phyloP scores from a whole-genome alignment of 2,888 invertebrate species.

The Pilophorus perplexus region DNA sequence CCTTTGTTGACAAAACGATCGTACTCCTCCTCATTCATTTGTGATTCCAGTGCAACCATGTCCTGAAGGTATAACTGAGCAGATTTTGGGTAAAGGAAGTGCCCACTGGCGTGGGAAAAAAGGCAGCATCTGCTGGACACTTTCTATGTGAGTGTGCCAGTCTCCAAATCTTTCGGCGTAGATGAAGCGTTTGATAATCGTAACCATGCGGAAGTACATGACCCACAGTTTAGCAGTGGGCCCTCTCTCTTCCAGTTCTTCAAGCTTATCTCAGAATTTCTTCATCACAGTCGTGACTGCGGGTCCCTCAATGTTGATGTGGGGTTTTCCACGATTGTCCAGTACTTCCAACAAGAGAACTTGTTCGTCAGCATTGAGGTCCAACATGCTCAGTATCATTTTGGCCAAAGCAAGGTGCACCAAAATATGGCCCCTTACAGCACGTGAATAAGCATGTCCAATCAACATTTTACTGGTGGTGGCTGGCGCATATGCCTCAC shows the following conservation, averaged over 20 bases:
- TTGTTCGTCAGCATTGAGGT: background rate
- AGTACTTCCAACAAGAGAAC: background rate
- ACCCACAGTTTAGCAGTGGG: constrained; percentile 2
- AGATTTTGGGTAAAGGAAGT: constrained; percentile 48
- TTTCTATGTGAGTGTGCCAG: constrained; percentile 45
- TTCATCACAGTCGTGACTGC: background rate
- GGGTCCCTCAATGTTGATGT: background rate
- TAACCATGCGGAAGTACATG: constrained; percentile 18
- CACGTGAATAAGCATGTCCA: constrained; percentile 50
- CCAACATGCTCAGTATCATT: background rate
- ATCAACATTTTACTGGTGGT: constrained; percentile 50
- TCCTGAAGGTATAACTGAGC: constrained; percentile 42
- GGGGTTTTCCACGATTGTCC: background rate
- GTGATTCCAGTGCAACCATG: constrained; percentile 4
- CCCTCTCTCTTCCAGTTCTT: constrained; percentile 11
- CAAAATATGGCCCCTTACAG: constrained; percentile 49
- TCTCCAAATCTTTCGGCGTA: constrained; percentile 44
- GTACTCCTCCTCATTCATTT: background rate
- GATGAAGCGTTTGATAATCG: constrained; percentile 25
- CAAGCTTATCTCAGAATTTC: background rate
- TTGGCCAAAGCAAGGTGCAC: constrained; percentile 47
- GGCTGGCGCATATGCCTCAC: constrained; percentile 49
- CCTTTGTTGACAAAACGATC: constrained; percentile 40
- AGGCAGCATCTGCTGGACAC: constrained; percentile 45
- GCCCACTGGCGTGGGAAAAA: constrained; percentile 48